A percentile compares a stretch with the other conserved stretches of the same genome.
These are phyloP conservation scores for Agrilus mali DNA, from an alignment of 2,888 invertebrate genomes.

Conservation along the genomic window DNA sequence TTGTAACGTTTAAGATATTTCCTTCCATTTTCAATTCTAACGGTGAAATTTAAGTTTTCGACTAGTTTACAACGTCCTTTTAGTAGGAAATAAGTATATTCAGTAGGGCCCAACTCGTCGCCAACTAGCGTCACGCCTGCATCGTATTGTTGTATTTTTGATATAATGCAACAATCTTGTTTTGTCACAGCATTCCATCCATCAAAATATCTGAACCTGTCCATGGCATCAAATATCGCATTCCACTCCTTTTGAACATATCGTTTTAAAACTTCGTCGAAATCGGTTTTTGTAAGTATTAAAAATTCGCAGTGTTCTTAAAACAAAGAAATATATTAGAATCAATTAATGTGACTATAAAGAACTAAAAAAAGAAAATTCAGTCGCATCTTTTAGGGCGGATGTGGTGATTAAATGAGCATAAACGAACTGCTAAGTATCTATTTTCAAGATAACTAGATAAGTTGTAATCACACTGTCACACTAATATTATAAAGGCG, in stretches of 20 bases:
- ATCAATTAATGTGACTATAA: too few relatives aligned
- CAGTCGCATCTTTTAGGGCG: too few relatives aligned
- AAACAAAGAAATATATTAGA: slow-evolving; percentile 2
- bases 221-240: slow-evolving; percentile 44
- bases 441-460: too few relatives aligned
- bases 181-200: slow-evolving; percentile 44
- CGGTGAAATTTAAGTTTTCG: slow-evolving; percentile 39
- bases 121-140: slow-evolving; percentile 43
- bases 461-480: too few relatives aligned
- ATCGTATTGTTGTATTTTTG: slow-evolving; percentile 44
- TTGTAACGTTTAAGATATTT: slow-evolving; percentile 37
- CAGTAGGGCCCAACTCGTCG: slow-evolving; percentile 35
- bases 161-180: slow-evolving; percentile 53
- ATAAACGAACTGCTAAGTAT: too few relatives aligned
- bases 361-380: too few relatives aligned
- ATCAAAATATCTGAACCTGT: slow-evolving; percentile 51
- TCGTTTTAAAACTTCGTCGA: slow-evolving; percentile 44
- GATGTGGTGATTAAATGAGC: too few relatives aligned
- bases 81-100: slow-evolving; percentile 40
- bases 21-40: slow-evolving; percentile 28
- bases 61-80: slow-evolving; percentile 45
- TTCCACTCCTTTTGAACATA: slow-evolving; percentile 50
- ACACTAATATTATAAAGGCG: too few relatives aligned
- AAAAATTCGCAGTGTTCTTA: slow-evolving; percentile 49
- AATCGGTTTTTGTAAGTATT: slow-evolving; percentile 47